Base-by-base conservation (phyloP, 2,113 vertebrate genomes). In the Piprites chloris region DNA sequence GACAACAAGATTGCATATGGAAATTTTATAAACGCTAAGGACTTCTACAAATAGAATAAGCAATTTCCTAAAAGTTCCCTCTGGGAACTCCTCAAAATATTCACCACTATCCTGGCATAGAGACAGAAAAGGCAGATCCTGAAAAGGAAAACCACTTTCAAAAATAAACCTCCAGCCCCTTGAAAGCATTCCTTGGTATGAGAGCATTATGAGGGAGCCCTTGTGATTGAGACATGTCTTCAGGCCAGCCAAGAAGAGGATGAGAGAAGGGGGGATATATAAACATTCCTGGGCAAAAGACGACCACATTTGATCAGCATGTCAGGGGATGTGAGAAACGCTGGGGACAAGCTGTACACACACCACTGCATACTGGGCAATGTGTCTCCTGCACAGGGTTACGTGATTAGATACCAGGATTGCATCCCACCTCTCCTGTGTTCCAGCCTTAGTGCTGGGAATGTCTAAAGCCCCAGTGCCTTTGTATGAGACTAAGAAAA, bases 11-110 rank as follows among this genome's bases (percentile, higher is more conserved):
- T 35, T 55, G 19, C 33, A 87, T 85, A 42, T 17, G 44, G 32
- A 74, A 53, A 56, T 46, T 80, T 84, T 67, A 81, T 78, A 95
- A 94, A 90, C 0, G 3, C 44, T 79, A 83, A 92, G 33, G 62
- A 88, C 59, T 87, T 89, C 74, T 93, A 18, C 39, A 91, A 92
- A 96, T 55, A 84, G 71, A 93, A 63, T 20, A 86, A 91, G 33
- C 32, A 27, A 84, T 79, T 95, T 87, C 56, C 90, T 91, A 46
- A 85, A 96, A 69, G 52, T 75, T 80, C 58, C 56, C 76, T 39
- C 39, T 89, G 87, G 61, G 90, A 89, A 56, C 41, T 93, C 39
- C 28, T 87, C 86, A 78, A 85, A 95, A 73, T 53, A 33, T 92
- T 89, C 52, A 93, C 37, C 39, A 41, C 63, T 71, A 77, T 27